Evolutionary conservation across 1,140 invertebrate genomes (phyloP).

Genomic region (Sycophila sp.): DNA sequence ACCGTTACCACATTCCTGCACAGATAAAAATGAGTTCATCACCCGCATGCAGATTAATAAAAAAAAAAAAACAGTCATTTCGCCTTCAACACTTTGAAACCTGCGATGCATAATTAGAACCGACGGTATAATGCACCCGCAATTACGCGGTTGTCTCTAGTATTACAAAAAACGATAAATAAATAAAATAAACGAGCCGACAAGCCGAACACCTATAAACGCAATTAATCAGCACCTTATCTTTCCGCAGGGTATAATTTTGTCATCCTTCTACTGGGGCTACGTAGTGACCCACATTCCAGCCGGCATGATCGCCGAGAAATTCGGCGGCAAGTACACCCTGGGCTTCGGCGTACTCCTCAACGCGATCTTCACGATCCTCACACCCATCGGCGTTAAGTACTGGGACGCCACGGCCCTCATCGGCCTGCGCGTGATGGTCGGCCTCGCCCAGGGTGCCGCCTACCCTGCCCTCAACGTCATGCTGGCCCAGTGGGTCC

Average conservation of each 20-base stretch:
- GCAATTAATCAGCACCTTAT: background rate
- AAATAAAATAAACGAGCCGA: no score
- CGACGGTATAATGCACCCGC: no score
- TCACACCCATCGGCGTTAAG: slow-evolving; percentile 71
- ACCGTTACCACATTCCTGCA: no score
- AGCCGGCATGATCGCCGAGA: slow-evolving; percentile 75
- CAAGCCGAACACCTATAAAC: no score
- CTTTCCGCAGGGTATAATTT: slow-evolving; percentile 66
- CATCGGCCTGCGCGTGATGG: slow-evolving; percentile 74
- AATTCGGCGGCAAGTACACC: slow-evolving; percentile 81
- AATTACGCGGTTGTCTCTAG: no score
- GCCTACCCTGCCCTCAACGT: slow-evolving; percentile 81
- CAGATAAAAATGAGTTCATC: no score
- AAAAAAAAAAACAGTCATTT: no score
- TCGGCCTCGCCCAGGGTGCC: slow-evolving; percentile 80
- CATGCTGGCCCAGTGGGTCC: slow-evolving; percentile 79
- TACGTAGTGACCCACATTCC: slow-evolving; percentile 71
- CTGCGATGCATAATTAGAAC: no score
- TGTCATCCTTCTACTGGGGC: slow-evolving; percentile 72
- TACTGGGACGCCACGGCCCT: slow-evolving; percentile 70
- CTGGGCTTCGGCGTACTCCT: slow-evolving; percentile 79
- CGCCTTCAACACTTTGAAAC: no score
- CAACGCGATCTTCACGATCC: slow-evolving; percentile 79
- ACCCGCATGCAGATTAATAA: no score
- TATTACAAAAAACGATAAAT: no score